phyloP scores from a whole-genome alignment of 2,888 invertebrate genomes.

The Andrena fulva region DNA sequence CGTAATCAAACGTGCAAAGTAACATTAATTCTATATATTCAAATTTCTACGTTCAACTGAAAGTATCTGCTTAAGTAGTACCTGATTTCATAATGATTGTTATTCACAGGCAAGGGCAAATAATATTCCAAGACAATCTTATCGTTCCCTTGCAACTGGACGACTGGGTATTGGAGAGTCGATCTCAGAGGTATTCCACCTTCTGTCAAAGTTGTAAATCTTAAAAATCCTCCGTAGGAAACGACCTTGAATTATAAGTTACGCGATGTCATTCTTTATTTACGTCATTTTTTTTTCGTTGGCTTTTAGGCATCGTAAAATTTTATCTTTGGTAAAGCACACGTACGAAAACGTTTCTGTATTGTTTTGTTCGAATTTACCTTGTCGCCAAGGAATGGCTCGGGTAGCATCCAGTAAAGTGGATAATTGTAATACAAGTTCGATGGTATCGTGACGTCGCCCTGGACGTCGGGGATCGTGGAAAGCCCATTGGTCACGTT shows the following conservation, averaged over 20 bases:
- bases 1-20: no score
- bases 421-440: conserved; percentile 88
- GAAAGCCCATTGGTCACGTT: conserved; percentile 87
- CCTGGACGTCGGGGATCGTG: conserved; percentile 87
- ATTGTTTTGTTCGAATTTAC: conserved; percentile 80
- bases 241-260: conserved; percentile 85
- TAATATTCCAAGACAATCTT: conserved; percentile 92
- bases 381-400: conserved; percentile 93
- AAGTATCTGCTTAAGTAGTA: conserved; percentile 65
- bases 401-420: conserved; percentile 93
- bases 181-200: conserved; percentile 87
- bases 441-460: conserved; percentile 86
- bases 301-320: background rate
- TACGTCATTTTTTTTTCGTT: background rate
- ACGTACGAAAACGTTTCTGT: background rate
- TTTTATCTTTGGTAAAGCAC: background rate
- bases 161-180: conserved; percentile 90
- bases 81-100: conserved; percentile 86
- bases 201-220: conserved; percentile 90
- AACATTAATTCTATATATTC: no score
- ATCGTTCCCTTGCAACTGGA: conserved; percentile 92
- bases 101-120: conserved; percentile 80
- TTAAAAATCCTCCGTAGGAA: conserved; percentile 95
- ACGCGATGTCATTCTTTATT: background rate
- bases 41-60: background rate